Conservation (phyloP, 2,113 vertebrate genomes). For the Brachyhypopomus gauderio region DNA sequence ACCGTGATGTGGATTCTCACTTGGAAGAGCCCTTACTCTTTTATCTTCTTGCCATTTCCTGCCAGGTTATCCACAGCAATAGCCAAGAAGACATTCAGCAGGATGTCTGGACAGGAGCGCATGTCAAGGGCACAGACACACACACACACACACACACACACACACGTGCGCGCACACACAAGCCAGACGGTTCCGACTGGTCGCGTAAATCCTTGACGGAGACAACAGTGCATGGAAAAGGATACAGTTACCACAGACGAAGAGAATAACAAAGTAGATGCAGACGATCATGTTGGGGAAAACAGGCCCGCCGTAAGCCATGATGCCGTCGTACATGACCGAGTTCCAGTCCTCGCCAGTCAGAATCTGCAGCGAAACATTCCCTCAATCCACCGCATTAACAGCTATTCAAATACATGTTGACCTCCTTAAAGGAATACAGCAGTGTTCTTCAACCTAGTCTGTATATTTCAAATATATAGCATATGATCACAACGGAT, state of each 20-base stretch:
- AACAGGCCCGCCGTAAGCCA: conserved; percentile 90
- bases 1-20: background rate
- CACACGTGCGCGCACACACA: background rate
- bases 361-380: conserved; percentile 77
- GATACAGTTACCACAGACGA: conserved; percentile 97
- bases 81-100: conserved; percentile 79
- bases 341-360: conserved; percentile 95
- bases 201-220: background rate
- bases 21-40: conserved; percentile 62
- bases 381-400: background rate
- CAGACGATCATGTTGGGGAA: conserved; percentile 94
- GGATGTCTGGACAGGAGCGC: conserved; percentile 67
- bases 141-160: too few relatives aligned
- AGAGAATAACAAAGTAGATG: conserved; percentile 92
- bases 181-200: background rate
- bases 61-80: conserved; percentile 79
- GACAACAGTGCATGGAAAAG: conserved; percentile 39
- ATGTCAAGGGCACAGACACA: conserved; percentile 49
- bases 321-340: conserved; percentile 96
- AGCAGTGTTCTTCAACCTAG: too few relatives aligned
- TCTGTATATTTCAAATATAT: too few relatives aligned
- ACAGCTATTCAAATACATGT: background rate
- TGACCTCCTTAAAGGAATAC: too few relatives aligned
- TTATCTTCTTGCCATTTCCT: conserved; percentile 69
- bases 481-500: too few relatives aligned